Evolutionary conservation across 92 coral and sea anemone genomes (phyloP), one percentile per base, ranked within the genome.

Genomic region (Actinernus sp.): DNA sequence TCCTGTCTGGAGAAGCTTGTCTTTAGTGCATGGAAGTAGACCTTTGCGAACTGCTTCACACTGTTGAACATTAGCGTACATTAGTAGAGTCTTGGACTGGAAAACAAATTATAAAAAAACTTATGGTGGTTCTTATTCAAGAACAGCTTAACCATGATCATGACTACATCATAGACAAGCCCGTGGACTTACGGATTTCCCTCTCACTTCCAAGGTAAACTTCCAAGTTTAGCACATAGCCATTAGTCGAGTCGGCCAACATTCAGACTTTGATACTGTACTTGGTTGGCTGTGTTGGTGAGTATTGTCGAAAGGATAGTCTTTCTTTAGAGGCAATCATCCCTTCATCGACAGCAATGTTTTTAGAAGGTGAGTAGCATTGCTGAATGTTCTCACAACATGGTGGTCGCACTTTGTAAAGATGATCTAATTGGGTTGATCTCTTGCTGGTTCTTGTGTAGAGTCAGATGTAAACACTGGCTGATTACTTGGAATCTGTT

Each of bases 161-260:
- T n/a, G n/a, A n/a, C n/a, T n/a, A 77, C 84, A 57, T 77, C 53
- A 17, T 77, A 49, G 43, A 77, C 70, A 57, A 77, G 68, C 19
- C 63, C 78, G 51, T 59, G 71, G 22, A 48, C 20, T 40, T 63
- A 43, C 26, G 2, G 47, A 28, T 24, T 20, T 41, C 61, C 68
- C 37, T 44, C 76, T 67, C 61, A 3, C 51, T 76, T 25, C 77
- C 84, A 32, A n/a, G n/a, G n/a, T n/a, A n/a, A n/a, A n/a, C n/a
- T n/a, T n/a, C n/a, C n/a, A n/a, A n/a, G n/a, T n/a, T 71, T 13
- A 40, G 18, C 21, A 75, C 57, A 32, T 51, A 65, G 55, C 82
- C 76, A 65, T 65, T 75, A 26, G 32, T 26, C 0, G 16, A 49
- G n/a, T n/a, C n/a, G n/a, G n/a, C n/a, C n/a, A n/a, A n/a, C n/a